Conservation (phyloP, 2,113 vertebrate species). For the Sardina pilchardus region DNA sequence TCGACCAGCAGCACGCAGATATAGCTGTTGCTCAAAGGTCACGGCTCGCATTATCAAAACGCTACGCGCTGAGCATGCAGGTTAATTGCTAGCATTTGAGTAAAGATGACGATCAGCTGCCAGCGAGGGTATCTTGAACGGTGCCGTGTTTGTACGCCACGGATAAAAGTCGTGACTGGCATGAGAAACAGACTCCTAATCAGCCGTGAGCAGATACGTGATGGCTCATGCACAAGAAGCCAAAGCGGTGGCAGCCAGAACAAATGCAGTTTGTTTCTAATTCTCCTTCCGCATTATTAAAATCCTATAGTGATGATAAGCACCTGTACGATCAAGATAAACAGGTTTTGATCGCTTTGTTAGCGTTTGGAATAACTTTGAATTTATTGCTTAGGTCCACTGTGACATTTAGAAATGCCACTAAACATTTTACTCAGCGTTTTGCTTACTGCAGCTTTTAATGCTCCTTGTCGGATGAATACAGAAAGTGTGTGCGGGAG, state of each 20-base stretch:
- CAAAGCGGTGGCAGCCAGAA: neutral
- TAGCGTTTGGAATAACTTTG: neutral
- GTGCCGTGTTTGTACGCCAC: neutral
- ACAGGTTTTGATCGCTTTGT: neutral
- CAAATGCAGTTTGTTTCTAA: neutral
- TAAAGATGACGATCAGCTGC: neutral
- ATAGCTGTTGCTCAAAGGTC: neutral
- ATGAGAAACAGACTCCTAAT: neutral
- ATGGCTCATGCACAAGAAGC: neutral
- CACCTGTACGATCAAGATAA: neutral
- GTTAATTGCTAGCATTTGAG: neutral
- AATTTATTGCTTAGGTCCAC: neutral
- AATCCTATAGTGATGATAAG: neutral
- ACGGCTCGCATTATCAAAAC: neutral
- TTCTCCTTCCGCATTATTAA: neutral
- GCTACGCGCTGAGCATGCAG: neutral
- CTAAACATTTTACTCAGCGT: neutral
- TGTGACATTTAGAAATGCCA: neutral
- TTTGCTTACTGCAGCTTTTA: neutral
- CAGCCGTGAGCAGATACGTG: neutral
- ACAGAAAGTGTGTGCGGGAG: neutral
- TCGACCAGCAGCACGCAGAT: conserved; percentile 2
- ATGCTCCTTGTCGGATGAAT: neutral
- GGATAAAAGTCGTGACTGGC: neutral
- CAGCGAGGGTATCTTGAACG: neutral